These are phyloP conservation scores for Nycticorax nycticorax DNA, from an alignment of 2,113 vertebrate genomes.

Conservation along the genomic window DNA sequence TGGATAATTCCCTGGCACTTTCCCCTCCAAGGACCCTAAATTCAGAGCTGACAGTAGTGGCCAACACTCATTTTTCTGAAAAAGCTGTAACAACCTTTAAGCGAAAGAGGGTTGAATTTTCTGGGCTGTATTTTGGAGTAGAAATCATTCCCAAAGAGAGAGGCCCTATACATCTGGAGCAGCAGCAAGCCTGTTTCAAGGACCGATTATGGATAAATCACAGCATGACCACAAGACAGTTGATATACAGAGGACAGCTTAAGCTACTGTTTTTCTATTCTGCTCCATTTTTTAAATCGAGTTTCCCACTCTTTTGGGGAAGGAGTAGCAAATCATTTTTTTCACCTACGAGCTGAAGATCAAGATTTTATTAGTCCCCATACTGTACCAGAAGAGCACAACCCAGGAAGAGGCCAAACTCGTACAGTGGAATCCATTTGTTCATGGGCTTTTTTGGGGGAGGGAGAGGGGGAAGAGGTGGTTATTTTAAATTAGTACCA, in stretches of 20 bases:
- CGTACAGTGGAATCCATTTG: not conserved
- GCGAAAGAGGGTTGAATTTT: not conserved
- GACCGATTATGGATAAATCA: conserved; percentile 14
- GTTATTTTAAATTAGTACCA: not conserved
- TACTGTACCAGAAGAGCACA: not conserved
- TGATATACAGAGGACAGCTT: conserved; percentile 30
- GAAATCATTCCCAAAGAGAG: conserved; percentile 31
- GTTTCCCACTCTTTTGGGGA: not conserved
- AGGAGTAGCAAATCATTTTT: not conserved
- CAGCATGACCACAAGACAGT: not conserved
- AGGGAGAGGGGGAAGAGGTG: not conserved
- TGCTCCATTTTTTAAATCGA: conserved; percentile 10
- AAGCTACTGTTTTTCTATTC: conserved; percentile 48
- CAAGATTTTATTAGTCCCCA: conserved; percentile 11
- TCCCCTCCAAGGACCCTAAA: conserved; percentile 52
- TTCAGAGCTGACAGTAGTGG: conserved; percentile 37
- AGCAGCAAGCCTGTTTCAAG: conserved; percentile 27
- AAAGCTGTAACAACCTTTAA: conserved; percentile 38
- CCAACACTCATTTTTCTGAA: conserved; percentile 52
- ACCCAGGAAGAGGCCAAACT: not conserved
- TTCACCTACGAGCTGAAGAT: not conserved
- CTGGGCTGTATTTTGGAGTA: conserved; percentile 8
- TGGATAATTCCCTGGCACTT: conserved; percentile 49
- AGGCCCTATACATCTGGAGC: not conserved
- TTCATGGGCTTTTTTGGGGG: not conserved